Evolutionary conservation across 2,113 vertebrate genomes (phyloP).

Genomic region (Orcinus orca): DNA sequence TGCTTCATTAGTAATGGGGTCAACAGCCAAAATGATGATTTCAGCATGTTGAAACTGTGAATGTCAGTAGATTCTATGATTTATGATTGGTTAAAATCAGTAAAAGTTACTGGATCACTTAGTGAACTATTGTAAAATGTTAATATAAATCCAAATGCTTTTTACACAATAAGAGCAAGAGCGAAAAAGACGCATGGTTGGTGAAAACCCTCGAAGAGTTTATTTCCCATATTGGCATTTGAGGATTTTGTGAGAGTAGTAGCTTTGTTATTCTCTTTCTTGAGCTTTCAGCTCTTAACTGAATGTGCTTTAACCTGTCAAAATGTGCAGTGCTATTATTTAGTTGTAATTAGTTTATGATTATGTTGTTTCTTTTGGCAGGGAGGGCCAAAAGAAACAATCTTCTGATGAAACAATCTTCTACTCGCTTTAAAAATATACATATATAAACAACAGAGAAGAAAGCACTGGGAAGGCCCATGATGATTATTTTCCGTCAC

Average conservation of each 20-base stretch:
- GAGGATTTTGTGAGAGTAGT: not conserved
- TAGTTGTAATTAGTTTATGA: slow-evolving; percentile 40
- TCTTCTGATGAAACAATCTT: slow-evolving; percentile 6
- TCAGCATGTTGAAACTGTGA: slow-evolving; percentile 38
- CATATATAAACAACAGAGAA: not conserved
- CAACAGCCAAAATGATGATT: not conserved
- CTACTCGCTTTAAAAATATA: slow-evolving; percentile 28
- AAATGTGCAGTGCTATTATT: slow-evolving; percentile 52
- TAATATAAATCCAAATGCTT: not conserved
- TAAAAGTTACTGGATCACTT: not conserved
- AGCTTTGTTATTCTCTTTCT: slow-evolving; percentile 21
- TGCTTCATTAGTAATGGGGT: slow-evolving; percentile 9
- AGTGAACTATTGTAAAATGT: not conserved
- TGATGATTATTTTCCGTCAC: slow-evolving; percentile 8
- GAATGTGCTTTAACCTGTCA: not conserved
- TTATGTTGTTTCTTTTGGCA: slow-evolving; percentile 1
- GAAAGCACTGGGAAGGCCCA: not conserved
- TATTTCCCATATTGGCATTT: not conserved
- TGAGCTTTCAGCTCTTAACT: slow-evolving; percentile 33
- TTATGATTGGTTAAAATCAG: not conserved
- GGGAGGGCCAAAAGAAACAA: not conserved
- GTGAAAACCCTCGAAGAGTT: not conserved
- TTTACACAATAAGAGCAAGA: not conserved
- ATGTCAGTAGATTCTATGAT: not conserved
- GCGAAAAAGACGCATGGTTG: not conserved